Evolutionary conservation across 1,140 invertebrate species (phyloP).

Genomic region (Rhagoletis zephyria): DNA sequence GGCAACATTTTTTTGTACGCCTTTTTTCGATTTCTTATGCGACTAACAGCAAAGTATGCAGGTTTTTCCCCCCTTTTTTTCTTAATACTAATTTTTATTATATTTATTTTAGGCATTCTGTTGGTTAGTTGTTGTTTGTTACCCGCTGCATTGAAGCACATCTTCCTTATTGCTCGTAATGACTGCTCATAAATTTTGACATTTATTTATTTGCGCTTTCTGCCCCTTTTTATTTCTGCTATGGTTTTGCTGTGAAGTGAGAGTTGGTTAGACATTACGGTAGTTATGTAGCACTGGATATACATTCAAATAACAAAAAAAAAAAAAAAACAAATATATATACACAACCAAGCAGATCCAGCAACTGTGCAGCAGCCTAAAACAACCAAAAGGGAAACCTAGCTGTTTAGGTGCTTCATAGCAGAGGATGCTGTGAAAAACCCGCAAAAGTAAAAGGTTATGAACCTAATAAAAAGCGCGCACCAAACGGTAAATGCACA

Average conservation of each 20-base stretch:
- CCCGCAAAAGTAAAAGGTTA: constrained; percentile 42
- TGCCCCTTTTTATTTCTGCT: neutral
- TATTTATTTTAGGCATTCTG: neutral
- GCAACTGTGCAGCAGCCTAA: neutral
- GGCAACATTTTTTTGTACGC: neutral
- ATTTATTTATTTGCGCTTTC: constrained; percentile 22
- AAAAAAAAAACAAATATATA: neutral
- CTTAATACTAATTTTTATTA: neutral
- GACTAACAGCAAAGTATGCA: too few relatives aligned
- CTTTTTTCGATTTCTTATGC: too few relatives aligned
- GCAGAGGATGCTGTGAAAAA: neutral
- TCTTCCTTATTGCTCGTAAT: constrained; percentile 45
- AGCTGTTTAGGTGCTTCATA: neutral
- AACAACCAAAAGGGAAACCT: neutral
- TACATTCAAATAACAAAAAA: neutral
- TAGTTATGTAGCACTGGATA: neutral
- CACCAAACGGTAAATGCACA: neutral
- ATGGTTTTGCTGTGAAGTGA: neutral
- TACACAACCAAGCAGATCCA: too few relatives aligned
- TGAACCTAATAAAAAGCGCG: neutral
- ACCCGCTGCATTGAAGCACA: neutral
- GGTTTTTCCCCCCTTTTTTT: too few relatives aligned
- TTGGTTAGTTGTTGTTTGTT: neutral
- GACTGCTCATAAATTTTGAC: constrained; percentile 41
- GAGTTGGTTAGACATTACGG: neutral